Conservation (phyloP, 2,113 vertebrate species). For the Hepsetus odoe region DNA sequence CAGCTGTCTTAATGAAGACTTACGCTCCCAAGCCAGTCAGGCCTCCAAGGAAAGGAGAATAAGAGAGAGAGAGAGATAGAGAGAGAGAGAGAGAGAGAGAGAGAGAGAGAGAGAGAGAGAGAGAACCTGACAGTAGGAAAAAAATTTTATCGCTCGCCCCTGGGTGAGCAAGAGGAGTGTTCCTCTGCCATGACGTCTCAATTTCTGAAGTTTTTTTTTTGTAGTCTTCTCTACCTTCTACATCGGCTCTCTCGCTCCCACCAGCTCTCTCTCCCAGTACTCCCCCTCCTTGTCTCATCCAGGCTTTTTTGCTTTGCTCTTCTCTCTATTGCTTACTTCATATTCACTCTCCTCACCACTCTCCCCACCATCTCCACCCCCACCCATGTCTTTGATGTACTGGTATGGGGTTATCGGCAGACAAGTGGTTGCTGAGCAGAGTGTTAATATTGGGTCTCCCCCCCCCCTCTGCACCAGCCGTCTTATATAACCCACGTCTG, state of each 20-base stretch:
- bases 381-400: slow-evolving; percentile 17
- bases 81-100: slow-evolving; percentile 19
- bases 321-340: neutral
- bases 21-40: slow-evolving; percentile 50
- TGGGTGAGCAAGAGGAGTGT: slow-evolving; percentile 31
- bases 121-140: slow-evolving; percentile 11
- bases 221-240: neutral
- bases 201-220: slow-evolving; percentile 38
- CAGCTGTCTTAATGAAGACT: slow-evolving; percentile 61
- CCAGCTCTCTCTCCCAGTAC: neutral
- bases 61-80: slow-evolving; percentile 1
- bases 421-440: slow-evolving; percentile 33
- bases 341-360: neutral
- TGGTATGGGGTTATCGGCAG: slow-evolving; percentile 13
- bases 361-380: neutral
- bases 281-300: neutral
- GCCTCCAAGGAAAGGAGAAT: slow-evolving; percentile 40
- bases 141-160: slow-evolving; percentile 39
- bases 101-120: slow-evolving; percentile 13
- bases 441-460: neutral
- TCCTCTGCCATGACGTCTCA: slow-evolving; percentile 42
- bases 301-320: neutral
- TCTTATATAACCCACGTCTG: slow-evolving; percentile 38
- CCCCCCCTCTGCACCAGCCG: neutral
- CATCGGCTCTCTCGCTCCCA: neutral